Percentiles rank a stretch among this genome's conserved stretches.
These are phyloP conservation scores for Drosophila diplacantha DNA, from an alignment of 2,888 invertebrate genomes.

Conservation along the genomic window DNA sequence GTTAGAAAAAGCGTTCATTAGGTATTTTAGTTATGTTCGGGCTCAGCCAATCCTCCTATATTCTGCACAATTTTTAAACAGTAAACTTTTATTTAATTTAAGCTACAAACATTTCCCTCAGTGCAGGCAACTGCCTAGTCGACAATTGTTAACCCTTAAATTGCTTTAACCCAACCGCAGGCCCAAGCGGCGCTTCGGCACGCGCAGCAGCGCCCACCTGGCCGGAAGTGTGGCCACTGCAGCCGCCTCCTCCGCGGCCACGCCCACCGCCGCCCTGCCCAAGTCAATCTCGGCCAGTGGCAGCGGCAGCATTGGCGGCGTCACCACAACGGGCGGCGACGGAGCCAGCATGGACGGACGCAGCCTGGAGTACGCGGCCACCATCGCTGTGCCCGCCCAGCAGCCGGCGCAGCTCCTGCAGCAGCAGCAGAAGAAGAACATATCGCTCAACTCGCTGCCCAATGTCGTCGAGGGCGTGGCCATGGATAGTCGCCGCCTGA, in stretches of 20 bases:
- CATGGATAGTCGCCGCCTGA: conserved; percentile 53
- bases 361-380: conserved; percentile 53
- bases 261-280: conserved; percentile 48
- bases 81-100: background rate
- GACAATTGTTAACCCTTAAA: conserved; percentile 9
- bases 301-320: conserved; percentile 63
- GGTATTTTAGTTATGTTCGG: no score
- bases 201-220: conserved; percentile 68
- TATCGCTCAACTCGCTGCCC: conserved; percentile 72
- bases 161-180: conserved; percentile 46
- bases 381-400: conserved; percentile 41
- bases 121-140: background rate
- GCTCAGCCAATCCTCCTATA: no score
- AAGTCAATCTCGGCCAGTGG: conserved; percentile 68
- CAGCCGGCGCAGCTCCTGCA: conserved; percentile 55
- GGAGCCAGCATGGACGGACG: conserved; percentile 60
- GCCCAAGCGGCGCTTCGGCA: conserved; percentile 76
- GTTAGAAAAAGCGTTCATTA: background rate
- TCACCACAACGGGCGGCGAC: conserved; percentile 44
- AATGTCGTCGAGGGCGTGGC: conserved; percentile 74
- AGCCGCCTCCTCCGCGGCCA: conserved; percentile 22
- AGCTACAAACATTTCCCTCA: background rate
- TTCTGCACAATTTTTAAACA: background rate
- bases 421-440: conserved; percentile 70
- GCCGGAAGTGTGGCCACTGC: conserved; percentile 44